Conservation (phyloP, 2,888 invertebrate genomes). For the Agrilus biguttatus region DNA sequence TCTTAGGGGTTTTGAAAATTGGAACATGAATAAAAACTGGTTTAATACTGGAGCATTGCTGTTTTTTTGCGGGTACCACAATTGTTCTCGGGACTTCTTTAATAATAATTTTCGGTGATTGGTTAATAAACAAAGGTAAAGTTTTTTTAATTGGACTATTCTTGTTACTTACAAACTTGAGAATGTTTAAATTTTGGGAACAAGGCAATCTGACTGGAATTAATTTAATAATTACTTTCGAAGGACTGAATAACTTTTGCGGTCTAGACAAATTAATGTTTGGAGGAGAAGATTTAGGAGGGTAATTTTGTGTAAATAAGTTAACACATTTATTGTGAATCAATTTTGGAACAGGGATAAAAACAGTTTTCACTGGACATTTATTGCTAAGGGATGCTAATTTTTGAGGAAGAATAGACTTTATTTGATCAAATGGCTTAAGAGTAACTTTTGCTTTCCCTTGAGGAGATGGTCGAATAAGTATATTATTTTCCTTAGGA, state of each 20-base stretch:
- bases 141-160: neutral
- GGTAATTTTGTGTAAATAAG: neutral
- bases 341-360: neutral
- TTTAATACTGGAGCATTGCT: slow-evolving; percentile 1
- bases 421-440: no score
- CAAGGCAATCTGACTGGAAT: neutral
- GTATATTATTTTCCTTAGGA: neutral
- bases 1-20: no score
- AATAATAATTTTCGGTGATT: neutral
- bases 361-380: neutral
- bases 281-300: neutral
- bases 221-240: slow-evolving; percentile 1
- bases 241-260: no score
- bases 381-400: no score
- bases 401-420: no score
- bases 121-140: neutral
- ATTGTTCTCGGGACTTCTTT: slow-evolving; percentile 3
- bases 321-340: no score
- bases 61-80: neutral
- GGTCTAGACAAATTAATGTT: neutral
- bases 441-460: no score
- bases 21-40: slow-evolving; percentile 1
- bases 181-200: neutral
- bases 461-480: no score
- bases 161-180: neutral